phyloP scores from a whole-genome alignment of 1,140 invertebrate species.

The Orchesella cincta region DNA sequence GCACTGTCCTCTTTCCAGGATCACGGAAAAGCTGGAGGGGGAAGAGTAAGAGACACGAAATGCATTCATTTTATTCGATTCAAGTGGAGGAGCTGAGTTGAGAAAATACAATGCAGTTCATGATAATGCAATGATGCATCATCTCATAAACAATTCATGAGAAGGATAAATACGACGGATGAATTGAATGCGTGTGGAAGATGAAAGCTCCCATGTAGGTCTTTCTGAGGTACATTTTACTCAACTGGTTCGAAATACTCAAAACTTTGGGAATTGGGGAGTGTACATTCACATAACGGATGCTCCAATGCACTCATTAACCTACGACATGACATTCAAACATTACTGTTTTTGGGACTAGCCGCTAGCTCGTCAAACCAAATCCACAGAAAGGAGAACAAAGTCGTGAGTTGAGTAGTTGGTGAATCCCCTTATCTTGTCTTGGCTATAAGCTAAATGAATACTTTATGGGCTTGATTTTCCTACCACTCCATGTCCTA shows the following conservation, averaged over 20 bases:
- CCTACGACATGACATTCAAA: constrained; percentile 32
- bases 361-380: background rate
- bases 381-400: too few species aligned
- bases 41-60: background rate
- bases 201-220: background rate
- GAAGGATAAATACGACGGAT: constrained; percentile 15
- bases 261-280: background rate
- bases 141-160: constrained; percentile 43
- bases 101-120: constrained; percentile 26
- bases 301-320: constrained; percentile 32
- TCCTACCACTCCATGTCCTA: too few species aligned
- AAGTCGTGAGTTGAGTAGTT: too few species aligned
- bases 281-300: background rate
- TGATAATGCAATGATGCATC: constrained; percentile 27
- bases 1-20: too few species aligned
- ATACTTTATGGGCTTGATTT: too few species aligned
- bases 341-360: background rate
- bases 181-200: background rate
- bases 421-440: too few species aligned
- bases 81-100: background rate
- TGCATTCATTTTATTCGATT: background rate
- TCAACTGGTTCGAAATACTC: background rate
- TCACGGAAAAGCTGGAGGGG: background rate
- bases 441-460: too few species aligned
- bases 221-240: background rate